phyloP scores from a whole-genome alignment of 1,140 invertebrate genomes.

The Heliconius hermathena region DNA sequence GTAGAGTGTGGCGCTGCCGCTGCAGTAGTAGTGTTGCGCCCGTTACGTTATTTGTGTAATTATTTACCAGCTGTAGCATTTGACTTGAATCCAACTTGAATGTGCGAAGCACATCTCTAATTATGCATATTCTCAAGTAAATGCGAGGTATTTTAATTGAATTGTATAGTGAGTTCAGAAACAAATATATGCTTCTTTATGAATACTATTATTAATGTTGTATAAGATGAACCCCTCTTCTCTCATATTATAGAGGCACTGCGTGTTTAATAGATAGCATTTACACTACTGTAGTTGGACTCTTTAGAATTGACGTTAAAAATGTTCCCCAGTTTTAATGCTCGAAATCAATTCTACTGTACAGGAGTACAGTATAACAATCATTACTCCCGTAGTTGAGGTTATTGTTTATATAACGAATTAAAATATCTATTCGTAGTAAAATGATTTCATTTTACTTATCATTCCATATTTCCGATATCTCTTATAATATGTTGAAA shows the following conservation, averaged over 20 bases:
- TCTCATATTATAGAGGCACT: no score
- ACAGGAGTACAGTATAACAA: no score
- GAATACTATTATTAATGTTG: neutral
- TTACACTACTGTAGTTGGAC: neutral
- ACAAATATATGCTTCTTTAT: neutral
- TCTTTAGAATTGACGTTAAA: neutral
- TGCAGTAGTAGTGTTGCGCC: neutral
- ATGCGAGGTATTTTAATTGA: neutral
- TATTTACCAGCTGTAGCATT: neutral
- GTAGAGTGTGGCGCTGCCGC: neutral
- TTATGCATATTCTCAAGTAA: neutral
- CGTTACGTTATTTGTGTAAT: neutral
- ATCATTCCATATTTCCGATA: neutral
- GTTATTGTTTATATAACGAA: neutral
- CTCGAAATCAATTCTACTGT: neutral
- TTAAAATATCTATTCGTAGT: neutral
- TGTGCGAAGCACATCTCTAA: neutral
- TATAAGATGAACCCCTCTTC: neutral
- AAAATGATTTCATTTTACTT: neutral
- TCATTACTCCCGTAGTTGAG: neutral
- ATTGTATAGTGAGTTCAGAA: neutral
- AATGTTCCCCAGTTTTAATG: neutral
- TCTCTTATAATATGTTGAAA: no score
- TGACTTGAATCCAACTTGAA: neutral
- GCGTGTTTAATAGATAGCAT: neutral